Conservation (phyloP, 1,140 invertebrate genomes). For the Theocolax elegans region DNA sequence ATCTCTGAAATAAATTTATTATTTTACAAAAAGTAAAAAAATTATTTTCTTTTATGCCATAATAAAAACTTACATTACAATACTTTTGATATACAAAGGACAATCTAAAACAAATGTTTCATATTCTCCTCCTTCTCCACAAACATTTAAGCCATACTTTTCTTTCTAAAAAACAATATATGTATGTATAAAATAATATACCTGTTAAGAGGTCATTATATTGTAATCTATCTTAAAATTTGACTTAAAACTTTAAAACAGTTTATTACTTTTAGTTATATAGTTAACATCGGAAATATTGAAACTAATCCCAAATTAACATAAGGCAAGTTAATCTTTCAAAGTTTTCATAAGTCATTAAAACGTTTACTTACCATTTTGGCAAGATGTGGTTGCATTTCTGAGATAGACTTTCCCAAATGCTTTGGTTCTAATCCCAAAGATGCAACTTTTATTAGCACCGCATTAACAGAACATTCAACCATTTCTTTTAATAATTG, state of each 20-base stretch:
- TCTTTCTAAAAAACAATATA: constrained; percentile 74
- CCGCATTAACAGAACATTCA: constrained; percentile 88
- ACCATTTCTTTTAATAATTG: constrained; percentile 98
- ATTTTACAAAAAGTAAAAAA: too few relatives aligned
- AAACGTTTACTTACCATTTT: constrained; percentile 76
- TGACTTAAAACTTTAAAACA: constrained; percentile 29
- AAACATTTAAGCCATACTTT: too few relatives aligned
- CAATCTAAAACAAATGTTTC: constrained; percentile 97
- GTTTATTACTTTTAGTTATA: constrained; percentile 8
- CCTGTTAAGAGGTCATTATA: too few relatives aligned
- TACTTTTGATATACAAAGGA: constrained; percentile 90
- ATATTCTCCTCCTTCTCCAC: too few relatives aligned
- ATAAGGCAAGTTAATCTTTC: constrained; percentile 41
- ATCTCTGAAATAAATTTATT: too few relatives aligned
- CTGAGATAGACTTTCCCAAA: constrained; percentile 86
- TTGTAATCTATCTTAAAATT: too few relatives aligned
- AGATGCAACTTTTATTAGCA: constrained; percentile 96
- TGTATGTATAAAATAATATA: too few relatives aligned
- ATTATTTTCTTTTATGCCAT: too few relatives aligned
- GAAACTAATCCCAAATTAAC: constrained; percentile 53
- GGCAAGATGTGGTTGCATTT: constrained; percentile 86
- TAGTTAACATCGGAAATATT: constrained; percentile 37
- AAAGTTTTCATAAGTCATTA: constrained; percentile 51
- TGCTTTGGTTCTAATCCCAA: constrained; percentile 90
- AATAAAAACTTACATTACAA: too few relatives aligned